Conservation (phyloP, 2,888 invertebrate genomes). For the Agriopis leucophaearia region DNA sequence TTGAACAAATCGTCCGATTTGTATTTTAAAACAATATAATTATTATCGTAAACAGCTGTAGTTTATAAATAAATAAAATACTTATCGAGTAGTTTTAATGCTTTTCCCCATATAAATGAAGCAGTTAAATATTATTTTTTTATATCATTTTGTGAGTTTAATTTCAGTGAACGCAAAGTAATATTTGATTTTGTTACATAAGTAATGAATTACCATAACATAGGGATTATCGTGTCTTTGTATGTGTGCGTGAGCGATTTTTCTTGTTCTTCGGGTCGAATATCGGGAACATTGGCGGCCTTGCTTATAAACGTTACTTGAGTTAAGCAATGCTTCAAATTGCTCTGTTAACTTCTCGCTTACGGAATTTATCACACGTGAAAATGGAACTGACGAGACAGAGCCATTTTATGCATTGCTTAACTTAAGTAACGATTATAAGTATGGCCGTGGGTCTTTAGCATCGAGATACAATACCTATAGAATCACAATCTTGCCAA, state of each 20-base stretch:
- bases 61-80: conserved; percentile 60
- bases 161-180: conserved; percentile 64
- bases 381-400: too few species aligned
- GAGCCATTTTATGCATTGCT: too few species aligned
- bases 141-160: conserved; percentile 69
- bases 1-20: conserved; percentile 71
- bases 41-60: conserved; percentile 60
- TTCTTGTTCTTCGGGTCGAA: conserved; percentile 52
- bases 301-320: too few species aligned
- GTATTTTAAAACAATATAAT: conserved; percentile 54
- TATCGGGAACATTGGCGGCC: conserved; percentile 41
- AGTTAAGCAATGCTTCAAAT: too few species aligned
- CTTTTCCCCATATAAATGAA: conserved; percentile 68
- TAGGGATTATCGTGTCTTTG: conserved; percentile 72
- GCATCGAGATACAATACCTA: too few species aligned
- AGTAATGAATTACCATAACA: conserved; percentile 75
- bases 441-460: too few species aligned
- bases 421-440: too few species aligned
- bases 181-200: conserved; percentile 65
- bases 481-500: too few species aligned
- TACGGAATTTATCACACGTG: too few species aligned
- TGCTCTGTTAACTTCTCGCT: too few species aligned
- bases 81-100: conserved; percentile 69
- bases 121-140: conserved; percentile 72
- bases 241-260: conserved; percentile 65